Conservation (phyloP, 2,888 invertebrate species). For the Mythimna albipuncta region DNA sequence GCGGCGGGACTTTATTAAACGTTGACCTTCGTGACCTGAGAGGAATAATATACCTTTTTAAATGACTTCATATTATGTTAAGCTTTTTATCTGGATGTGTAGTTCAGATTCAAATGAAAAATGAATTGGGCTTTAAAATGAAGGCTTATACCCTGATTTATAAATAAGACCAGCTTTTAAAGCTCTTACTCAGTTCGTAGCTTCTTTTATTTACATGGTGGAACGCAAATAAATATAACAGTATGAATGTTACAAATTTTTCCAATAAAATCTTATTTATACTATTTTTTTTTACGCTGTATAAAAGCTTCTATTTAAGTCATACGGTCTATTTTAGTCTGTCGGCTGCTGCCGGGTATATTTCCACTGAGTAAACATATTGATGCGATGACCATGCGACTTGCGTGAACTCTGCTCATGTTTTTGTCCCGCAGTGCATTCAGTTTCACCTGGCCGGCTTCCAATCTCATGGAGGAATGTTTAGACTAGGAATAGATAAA, state of each 20-base stretch:
- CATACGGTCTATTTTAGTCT: conserved; percentile 49
- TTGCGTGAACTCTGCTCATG: conserved; percentile 39
- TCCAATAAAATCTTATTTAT: not conserved
- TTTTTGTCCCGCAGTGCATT: conserved; percentile 49
- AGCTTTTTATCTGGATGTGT: conserved; percentile 20
- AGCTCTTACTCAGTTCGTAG: not conserved
- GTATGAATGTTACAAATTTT: no score
- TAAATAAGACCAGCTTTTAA: conserved; percentile 4
- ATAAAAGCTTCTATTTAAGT: conserved; percentile 36
- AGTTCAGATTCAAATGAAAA: not conserved
- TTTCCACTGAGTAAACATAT: conserved; percentile 60
- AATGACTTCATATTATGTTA: conserved; percentile 12
- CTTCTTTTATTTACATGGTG: no score
- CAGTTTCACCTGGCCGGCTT: conserved; percentile 55
- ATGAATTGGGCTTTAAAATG: not conserved
- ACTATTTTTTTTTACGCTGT: not conserved
- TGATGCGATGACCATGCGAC: conserved; percentile 31
- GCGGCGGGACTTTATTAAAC: conserved; percentile 38
- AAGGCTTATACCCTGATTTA: not conserved
- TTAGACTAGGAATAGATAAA: conserved; percentile 10
- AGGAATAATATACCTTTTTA: conserved; percentile 22
- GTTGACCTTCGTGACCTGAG: conserved; percentile 58
- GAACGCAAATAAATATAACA: no score
- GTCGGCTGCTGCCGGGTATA: conserved; percentile 33
- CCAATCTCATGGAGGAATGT: conserved; percentile 43